These are phyloP conservation scores for Caenorhabditis zanzibari DNA, from an alignment of 2,888 invertebrate species.

Conservation along the genomic window DNA sequence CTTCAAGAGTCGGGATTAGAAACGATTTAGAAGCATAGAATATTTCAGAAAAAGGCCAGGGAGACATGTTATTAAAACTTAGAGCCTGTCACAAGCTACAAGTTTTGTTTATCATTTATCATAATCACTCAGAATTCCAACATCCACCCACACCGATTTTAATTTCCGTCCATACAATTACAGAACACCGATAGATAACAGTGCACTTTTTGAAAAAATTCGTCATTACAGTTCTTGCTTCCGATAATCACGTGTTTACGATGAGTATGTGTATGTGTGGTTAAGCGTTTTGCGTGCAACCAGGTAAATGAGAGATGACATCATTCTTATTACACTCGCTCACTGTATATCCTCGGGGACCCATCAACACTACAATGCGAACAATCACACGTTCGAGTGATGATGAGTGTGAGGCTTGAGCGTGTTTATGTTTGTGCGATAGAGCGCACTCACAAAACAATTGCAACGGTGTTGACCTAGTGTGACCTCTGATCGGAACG, in stretches of 20 bases:
- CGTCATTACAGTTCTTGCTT: constrained; percentile 12
- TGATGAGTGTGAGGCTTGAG: constrained; percentile 13
- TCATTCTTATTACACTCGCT: constrained; percentile 45
- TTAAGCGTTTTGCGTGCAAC: constrained; percentile 34
- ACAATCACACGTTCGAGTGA: constrained; percentile 16
- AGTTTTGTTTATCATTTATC: too few relatives aligned
- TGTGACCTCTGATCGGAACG: constrained; percentile 39
- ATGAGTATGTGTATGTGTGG: constrained; percentile 21
- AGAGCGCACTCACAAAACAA: constrained; percentile 21
- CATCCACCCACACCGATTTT: not conserved
- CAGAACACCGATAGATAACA: not conserved
- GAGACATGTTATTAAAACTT: not conserved
- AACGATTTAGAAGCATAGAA: too few relatives aligned
- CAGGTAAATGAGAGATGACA: constrained; percentile 41
- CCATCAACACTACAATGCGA: constrained; percentile 16
- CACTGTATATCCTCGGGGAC: constrained; percentile 35
- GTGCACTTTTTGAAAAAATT: constrained; percentile 4
- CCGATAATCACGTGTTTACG: constrained; percentile 30
- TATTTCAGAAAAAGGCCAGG: too few relatives aligned
- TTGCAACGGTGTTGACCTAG: constrained; percentile 41
- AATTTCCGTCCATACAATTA: not conserved
- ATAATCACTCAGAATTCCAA: not conserved
- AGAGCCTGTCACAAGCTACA: too few relatives aligned
- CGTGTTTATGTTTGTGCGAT: constrained; percentile 11
- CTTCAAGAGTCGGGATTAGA: not conserved